Evolutionary conservation across 2,888 invertebrate genomes (phyloP), one percentile per base, ranked within the genome.

Genomic region (Cosmia pyralina): DNA sequence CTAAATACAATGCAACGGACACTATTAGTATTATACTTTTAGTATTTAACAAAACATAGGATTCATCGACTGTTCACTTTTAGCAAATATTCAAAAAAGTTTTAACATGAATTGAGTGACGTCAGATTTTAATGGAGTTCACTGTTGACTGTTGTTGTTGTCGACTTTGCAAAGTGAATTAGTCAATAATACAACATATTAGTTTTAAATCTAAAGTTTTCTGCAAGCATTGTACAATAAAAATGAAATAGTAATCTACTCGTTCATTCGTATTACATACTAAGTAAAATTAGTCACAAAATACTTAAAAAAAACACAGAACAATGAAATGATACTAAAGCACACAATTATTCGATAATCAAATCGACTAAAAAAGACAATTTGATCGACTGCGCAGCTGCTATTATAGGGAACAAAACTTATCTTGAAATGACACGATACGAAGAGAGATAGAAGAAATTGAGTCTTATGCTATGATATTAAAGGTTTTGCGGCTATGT

Each of bases 201-300:
- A 52, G 28, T 53, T 59, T 62, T 17, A 60, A 64, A 34, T 69
- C 59, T 65, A 46, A 69, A 48, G 28, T 72, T 72, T 70, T 62
- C 44, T 58, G 60, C 57, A 69, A 73, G 34, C 59, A 81, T 71
- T 81, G 64, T 84, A 80, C 59, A 74, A 72, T 79, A 34, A 65
- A 69, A 69, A 22, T 72, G 65, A 70, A 74, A 74, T 64, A 60
- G 50, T 59, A 85, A 74, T 28, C 75, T 75, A 77, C 57, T 65
- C 76, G 52, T 69, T 79, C 83, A 81, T 80, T 80, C 75, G 34
- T 63, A 79, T 71, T 81, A 83, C 72, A 75, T 71, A 81, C 88
- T 88, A 87, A 85, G 79, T 88, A 87, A 85, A 83, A 86, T 83
- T 88, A 86, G 88, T 88, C 88, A 88, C 85, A 88, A 88, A 85